A percentile compares a stretch with the other conserved stretches of the same genome.
phyloP scores from a whole-genome alignment of 2,888 invertebrate species.

The Sicus ferrugineus region DNA sequence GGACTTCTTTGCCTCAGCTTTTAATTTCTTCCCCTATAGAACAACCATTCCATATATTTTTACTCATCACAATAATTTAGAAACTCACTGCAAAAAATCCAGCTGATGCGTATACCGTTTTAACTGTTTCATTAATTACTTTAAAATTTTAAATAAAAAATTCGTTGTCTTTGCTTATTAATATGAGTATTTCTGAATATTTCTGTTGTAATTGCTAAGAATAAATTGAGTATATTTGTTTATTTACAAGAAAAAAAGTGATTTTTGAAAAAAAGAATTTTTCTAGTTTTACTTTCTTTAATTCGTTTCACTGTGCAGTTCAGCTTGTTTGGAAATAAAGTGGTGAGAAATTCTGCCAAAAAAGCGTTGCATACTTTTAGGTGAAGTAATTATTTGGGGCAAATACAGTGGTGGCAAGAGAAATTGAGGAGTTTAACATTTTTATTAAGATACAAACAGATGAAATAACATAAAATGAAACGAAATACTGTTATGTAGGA shows the following conservation, averaged over 20 bases:
- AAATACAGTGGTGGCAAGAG: neutral
- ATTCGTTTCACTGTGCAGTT: conserved; percentile 7
- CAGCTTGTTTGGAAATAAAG: neutral
- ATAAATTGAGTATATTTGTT: conserved; percentile 7
- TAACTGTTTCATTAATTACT: conserved; percentile 40
- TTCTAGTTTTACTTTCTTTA: neutral
- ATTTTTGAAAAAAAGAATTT: neutral
- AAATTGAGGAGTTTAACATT: neutral
- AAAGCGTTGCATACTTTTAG: conserved; percentile 8
- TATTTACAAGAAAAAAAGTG: neutral
- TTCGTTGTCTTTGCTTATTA: conserved; percentile 38
- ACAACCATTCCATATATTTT: conserved; percentile 48
- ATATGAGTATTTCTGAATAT: conserved; percentile 14
- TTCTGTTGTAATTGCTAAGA: conserved; percentile 22
- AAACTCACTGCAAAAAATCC: conserved; percentile 39
- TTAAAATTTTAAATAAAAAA: conserved; percentile 42
- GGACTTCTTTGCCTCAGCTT: too few species aligned
- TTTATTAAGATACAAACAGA: neutral
- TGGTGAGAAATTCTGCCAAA: neutral
- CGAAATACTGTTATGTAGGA: neutral
- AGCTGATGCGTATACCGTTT: conserved; percentile 48
- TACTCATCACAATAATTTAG: conserved; percentile 50
- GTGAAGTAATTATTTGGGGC: neutral
- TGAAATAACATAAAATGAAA: neutral
- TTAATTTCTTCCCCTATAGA: too few species aligned